phyloP scores from a whole-genome alignment of 2,888 invertebrate genomes.

The Cantharis rufa region DNA sequence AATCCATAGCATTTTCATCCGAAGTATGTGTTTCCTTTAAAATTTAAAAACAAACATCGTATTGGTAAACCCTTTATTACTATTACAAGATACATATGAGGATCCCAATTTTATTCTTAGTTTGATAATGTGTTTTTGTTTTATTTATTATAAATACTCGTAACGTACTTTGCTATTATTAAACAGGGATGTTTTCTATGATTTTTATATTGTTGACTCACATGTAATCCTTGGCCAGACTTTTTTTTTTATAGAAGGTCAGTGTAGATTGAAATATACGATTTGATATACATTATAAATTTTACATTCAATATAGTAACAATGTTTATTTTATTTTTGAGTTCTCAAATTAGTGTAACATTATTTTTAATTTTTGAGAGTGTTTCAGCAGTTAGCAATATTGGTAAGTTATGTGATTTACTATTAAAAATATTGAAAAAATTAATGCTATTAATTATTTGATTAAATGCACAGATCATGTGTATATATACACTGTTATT shows the following conservation, averaged over 20 bases:
- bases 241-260: constrained; percentile 1
- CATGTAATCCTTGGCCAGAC: background rate
- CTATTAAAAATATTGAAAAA: background rate
- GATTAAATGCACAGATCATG: background rate
- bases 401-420: background rate
- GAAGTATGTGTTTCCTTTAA: no score
- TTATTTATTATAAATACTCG: background rate
- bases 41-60: no score
- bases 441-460: background rate
- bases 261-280: background rate
- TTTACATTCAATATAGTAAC: constrained; percentile 27
- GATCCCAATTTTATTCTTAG: background rate
- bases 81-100: no score
- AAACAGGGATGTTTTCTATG: background rate
- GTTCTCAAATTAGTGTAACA: background rate
- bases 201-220: background rate
- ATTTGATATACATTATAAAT: background rate
- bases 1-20: no score
- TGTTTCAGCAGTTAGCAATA: background rate
- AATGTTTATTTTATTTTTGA: constrained; percentile 21
- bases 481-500: no score
- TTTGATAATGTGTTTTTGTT: background rate
- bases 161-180: background rate
- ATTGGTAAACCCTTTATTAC: no score
- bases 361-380: background rate